Conservation (phyloP, 1,140 invertebrate genomes). For the Wiebesia pumilae region DNA sequence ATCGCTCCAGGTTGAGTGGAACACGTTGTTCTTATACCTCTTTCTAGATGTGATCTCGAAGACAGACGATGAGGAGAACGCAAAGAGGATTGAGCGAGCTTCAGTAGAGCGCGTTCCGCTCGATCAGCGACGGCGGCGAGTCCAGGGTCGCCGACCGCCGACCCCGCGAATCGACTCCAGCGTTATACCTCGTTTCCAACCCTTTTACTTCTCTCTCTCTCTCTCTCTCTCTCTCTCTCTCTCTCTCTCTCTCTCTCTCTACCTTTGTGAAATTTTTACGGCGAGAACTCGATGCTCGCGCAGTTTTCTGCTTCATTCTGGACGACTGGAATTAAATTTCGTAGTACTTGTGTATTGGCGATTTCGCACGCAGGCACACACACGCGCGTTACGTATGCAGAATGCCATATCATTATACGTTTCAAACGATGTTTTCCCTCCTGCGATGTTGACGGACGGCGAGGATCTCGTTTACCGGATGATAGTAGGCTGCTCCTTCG, state of each 20-base stretch:
- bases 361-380: too few relatives aligned
- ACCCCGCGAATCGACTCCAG: conserved; percentile 57
- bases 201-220: background rate
- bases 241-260: too few relatives aligned
- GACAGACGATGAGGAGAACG: background rate
- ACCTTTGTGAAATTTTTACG: background rate
- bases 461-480: background rate
- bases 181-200: conserved; percentile 23
- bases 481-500: background rate
- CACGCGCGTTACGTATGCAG: too few relatives aligned
- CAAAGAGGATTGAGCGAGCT: conserved; percentile 39
- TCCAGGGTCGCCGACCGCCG: conserved; percentile 49
- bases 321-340: background rate
- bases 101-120: conserved; percentile 55
- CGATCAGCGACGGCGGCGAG: conserved; percentile 53
- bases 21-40: too few relatives aligned
- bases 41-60: too few relatives aligned
- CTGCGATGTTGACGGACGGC: background rate
- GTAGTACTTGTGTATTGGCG: background rate
- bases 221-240: too few relatives aligned
- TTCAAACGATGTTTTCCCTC: background rate
- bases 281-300: background rate
- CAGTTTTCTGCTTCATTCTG: background rate
- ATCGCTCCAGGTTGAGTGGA: background rate
- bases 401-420: background rate